Evolutionary conservation across 2,797 vertebrate species (phyloP).

Genomic region (Heteromormyrus szaboi): DNA sequence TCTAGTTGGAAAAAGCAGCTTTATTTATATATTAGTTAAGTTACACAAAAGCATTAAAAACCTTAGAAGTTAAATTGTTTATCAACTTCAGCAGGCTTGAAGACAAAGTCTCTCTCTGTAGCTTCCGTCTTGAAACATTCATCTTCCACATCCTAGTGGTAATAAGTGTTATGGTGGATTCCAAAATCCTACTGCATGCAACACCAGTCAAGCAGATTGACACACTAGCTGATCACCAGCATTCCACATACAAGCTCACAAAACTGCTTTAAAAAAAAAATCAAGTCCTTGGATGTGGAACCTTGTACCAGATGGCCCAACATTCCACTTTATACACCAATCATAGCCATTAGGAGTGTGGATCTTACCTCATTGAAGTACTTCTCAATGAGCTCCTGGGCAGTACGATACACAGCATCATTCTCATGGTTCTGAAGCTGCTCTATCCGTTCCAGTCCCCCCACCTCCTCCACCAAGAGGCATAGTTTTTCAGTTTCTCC

Average conservation of each 20-base stretch:
- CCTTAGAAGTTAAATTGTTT: slow-evolving; percentile 61
- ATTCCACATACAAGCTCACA: background rate
- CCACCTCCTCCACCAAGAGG: slow-evolving; percentile 73
- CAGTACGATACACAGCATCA: slow-evolving; percentile 63
- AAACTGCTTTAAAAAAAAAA: background rate
- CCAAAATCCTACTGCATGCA: background rate
- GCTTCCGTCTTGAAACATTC: slow-evolving; percentile 46
- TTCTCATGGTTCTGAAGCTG: slow-evolving; percentile 79
- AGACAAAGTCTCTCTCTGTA: slow-evolving; percentile 45
- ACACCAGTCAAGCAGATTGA: background rate
- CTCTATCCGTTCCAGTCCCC: slow-evolving; percentile 77
- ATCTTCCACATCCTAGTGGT: slow-evolving; percentile 40
- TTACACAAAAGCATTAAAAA: background rate
- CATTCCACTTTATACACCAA: background rate
- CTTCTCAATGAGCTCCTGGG: slow-evolving; percentile 71
- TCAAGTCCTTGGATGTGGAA: background rate
- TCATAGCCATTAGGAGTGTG: background rate
- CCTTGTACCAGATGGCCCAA: background rate
- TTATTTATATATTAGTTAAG: background rate
- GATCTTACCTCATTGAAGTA: slow-evolving; percentile 71
- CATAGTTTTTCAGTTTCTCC: slow-evolving; percentile 70
- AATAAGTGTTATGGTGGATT: background rate
- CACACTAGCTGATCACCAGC: background rate
- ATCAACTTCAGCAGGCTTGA: slow-evolving; percentile 45
- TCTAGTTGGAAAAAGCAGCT: background rate